A percentile compares a stretch with the other conserved stretches of the same genome.
phyloP scores from a whole-genome alignment of 2,113 vertebrate genomes.

The Ivindomyrus marchei region DNA sequence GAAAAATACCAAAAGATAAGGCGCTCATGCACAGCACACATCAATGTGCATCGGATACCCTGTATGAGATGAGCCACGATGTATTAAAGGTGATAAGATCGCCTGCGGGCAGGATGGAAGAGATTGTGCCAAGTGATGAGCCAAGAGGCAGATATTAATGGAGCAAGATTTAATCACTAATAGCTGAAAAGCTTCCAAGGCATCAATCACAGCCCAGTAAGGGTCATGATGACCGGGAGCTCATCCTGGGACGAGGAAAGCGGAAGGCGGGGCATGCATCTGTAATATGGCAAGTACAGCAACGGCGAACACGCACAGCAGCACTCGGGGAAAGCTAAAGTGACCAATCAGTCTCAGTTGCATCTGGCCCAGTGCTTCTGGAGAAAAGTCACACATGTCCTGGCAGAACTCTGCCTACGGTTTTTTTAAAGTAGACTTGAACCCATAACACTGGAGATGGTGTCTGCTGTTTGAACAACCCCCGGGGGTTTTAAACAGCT shows the following conservation, averaged over 20 bases:
- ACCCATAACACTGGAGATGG: not conserved
- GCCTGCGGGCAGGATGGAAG: not conserved
- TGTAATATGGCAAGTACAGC: slow-evolving; percentile 26
- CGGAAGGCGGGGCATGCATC: slow-evolving; percentile 21
- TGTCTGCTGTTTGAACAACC: not conserved
- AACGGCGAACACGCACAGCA: not conserved
- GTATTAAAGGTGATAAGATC: not conserved
- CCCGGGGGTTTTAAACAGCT: not conserved
- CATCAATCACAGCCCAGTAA: slow-evolving; percentile 9
- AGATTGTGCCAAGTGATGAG: not conserved
- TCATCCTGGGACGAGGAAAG: slow-evolving; percentile 33
- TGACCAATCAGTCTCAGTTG: not conserved
- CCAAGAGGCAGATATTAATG: not conserved
- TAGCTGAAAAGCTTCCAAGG: not conserved
- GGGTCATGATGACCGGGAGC: not conserved
- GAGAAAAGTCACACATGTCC: not conserved
- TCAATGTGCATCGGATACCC: not conserved
- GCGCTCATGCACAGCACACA: not conserved
- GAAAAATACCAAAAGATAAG: not conserved
- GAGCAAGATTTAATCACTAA: not conserved
- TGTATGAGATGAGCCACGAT: not conserved
- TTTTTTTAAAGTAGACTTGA: not conserved
- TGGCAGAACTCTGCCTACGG: not conserved
- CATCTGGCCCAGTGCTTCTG: not conserved
- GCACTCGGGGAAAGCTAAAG: not conserved